These are phyloP conservation scores for Encarsia formosa DNA, from an alignment of 2,888 invertebrate genomes.

Conservation along the genomic window DNA sequence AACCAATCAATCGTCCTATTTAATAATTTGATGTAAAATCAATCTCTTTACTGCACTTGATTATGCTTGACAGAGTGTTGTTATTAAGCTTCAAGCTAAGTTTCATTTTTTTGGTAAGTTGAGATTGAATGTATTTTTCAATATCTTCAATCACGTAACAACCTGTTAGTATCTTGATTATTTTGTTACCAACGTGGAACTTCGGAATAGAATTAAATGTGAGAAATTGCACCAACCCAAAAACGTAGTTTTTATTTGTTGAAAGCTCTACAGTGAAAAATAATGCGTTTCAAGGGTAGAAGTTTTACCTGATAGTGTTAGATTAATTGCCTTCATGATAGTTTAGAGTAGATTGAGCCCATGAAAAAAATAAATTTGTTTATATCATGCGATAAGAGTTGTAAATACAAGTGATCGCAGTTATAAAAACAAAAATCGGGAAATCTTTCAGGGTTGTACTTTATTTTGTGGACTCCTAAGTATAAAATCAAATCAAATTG, in stretches of 20 bases:
- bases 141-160: neutral
- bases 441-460: slow-evolving; percentile 31
- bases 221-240: neutral
- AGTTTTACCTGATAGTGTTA: neutral
- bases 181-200: neutral
- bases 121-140: neutral
- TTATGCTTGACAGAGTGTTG: neutral
- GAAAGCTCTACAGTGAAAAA: neutral
- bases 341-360: neutral
- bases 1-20: neutral
- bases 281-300: neutral
- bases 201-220: neutral
- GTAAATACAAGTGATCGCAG: neutral
- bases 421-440: neutral
- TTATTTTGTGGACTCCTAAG: slow-evolving; percentile 12
- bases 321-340: neutral
- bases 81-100: neutral
- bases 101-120: neutral
- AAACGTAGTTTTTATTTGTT: neutral
- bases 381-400: neutral
- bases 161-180: neutral
- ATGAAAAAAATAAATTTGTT: neutral
- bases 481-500: slow-evolving; percentile 37
- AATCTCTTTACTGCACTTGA: neutral
- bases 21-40: neutral